Conservation (phyloP, 2,888 invertebrate species). For the Troides aeacus region DNA sequence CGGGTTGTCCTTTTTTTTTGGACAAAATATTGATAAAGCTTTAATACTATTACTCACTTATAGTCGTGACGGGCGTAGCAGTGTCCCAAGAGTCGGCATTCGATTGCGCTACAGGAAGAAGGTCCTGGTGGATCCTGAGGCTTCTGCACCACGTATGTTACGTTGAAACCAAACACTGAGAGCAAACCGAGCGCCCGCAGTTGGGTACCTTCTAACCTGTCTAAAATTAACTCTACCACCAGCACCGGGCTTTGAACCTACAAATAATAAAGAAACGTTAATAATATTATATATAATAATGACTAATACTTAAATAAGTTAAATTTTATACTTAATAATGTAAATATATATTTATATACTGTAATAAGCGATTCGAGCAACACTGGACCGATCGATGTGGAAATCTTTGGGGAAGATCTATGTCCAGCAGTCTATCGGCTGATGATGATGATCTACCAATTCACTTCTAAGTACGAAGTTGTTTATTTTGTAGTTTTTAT, state of each 20-base stretch:
- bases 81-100: constrained; percentile 92
- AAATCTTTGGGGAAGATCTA: too few species aligned
- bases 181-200: constrained; percentile 89
- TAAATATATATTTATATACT: too few species aligned
- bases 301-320: background rate
- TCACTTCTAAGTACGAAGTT: too few species aligned
- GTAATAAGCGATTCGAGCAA: too few species aligned
- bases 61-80: constrained; percentile 87
- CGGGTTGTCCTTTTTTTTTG: too few species aligned
- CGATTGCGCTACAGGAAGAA: constrained; percentile 87
- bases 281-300: background rate
- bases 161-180: constrained; percentile 94
- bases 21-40: too few species aligned
- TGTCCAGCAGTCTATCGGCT: too few species aligned
- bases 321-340: too few species aligned
- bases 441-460: too few species aligned
- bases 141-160: constrained; percentile 89
- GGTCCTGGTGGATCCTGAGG: constrained; percentile 71
- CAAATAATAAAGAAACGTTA: background rate
- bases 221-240: constrained; percentile 87
- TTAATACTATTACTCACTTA: constrained; percentile 79
- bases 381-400: too few species aligned
- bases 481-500: too few species aligned
- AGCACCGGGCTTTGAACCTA: constrained; percentile 86
- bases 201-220: constrained; percentile 88